These are phyloP conservation scores for Calliphora vomitoria DNA, from an alignment of 2,888 invertebrate genomes.

Conservation along the genomic window DNA sequence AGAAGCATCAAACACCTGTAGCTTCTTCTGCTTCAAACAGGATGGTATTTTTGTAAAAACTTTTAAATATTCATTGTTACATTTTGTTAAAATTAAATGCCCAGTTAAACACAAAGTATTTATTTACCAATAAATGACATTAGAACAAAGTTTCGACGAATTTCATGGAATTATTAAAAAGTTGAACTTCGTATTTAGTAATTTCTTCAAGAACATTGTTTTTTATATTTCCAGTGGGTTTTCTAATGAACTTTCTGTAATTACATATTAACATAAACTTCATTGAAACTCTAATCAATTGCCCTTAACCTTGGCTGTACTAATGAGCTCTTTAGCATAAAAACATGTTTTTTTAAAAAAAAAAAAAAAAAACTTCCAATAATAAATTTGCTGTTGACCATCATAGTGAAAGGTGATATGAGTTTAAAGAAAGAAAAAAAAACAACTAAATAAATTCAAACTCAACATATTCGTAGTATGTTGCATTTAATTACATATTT, in stretches of 20 bases:
- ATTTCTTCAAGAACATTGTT: too few species aligned
- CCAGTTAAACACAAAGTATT: too few species aligned
- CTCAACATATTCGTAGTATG: slow-evolving; percentile 16
- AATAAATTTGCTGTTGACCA: neutral
- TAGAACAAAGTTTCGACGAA: too few species aligned
- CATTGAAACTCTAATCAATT: neutral
- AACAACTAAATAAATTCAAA: neutral
- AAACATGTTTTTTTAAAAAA: neutral
- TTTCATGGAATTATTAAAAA: too few species aligned
- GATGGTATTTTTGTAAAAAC: too few species aligned
- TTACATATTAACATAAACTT: neutral
- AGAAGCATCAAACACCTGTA: too few species aligned
- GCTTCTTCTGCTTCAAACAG: too few species aligned
- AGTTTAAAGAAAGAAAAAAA: neutral
- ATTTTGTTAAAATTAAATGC: too few species aligned
- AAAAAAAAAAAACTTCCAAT: neutral
- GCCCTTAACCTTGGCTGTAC: slow-evolving; percentile 13
- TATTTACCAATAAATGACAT: too few species aligned
- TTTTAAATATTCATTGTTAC: too few species aligned
- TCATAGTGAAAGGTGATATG: slow-evolving; percentile 2
- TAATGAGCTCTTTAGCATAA: neutral
- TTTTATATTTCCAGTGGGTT: neutral
- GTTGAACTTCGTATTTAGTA: too few species aligned
- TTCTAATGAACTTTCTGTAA: neutral
- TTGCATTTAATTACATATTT: neutral